Evolutionary conservation across 2,113 vertebrate genomes (phyloP), one percentile per base, ranked within the genome.

Genomic region (Neofelis nebulosa): DNA sequence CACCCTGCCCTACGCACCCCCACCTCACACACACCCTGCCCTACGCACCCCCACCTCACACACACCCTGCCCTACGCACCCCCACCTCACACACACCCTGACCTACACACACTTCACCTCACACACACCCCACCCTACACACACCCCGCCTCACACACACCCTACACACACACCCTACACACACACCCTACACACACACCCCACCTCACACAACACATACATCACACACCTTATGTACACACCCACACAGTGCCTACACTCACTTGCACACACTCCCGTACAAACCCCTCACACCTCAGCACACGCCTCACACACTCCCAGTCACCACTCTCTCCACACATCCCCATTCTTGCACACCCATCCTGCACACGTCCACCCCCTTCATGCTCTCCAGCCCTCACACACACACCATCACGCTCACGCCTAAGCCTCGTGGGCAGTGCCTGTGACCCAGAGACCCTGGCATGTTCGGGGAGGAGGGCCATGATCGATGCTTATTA

Each of bases 401-500:
- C 0, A 0, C 55, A 92, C 76, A 93, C 52, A 12, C 21, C 61
- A 95, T 96, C 33, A 5, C 76, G 94, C 29, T 5, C 93, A 83
- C 95, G 97, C 97, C 95, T 0, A 13, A 14, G 97, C 81, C 45
- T 94, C n/a, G 18, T 69, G 97, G 94, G 96, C 93, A 85, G 94
- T 97, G 36, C 52, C 96, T 85, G 57, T 96, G 92, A 98, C 98
- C 98, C 97, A 95, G 97, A 98, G 98, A 98, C 98, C 98, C 89
- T 65, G 36, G 41, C 79, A 63, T 66, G 78, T 97, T 98, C 97
- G 73, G 76, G 97, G 95, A 97, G 98, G 98, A 92, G 94, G 94
- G 91, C 97, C 68, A 91, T 98, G 98, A 99, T 99, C 98, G 97
- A 99, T 99, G 98, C 98, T 98, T 98, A 99, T 99, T 99, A 99